phyloP scores from a whole-genome alignment of 2,888 invertebrate genomes.

The Cheilosia vulpina region DNA sequence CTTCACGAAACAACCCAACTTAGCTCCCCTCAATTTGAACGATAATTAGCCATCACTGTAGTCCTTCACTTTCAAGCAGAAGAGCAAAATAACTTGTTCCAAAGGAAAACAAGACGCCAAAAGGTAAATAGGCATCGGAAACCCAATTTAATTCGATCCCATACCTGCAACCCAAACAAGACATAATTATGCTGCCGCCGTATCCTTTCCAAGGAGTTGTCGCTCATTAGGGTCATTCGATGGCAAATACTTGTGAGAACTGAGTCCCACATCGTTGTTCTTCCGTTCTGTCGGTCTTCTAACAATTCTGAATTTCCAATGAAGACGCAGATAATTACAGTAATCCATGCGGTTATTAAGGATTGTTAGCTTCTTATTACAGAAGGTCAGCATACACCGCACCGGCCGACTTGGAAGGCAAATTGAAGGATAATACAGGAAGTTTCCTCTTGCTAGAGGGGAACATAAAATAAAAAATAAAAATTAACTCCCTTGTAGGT shows the following conservation, averaged over 20 bases:
- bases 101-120: conserved; percentile 19
- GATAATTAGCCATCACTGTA: not conserved
- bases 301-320: conserved; percentile 46
- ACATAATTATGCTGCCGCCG: conserved; percentile 41
- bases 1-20: too few relatives aligned
- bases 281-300: conserved; percentile 29
- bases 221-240: conserved; percentile 49
- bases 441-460: conserved; percentile 14
- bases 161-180: conserved; percentile 41
- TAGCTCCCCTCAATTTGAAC: too few relatives aligned
- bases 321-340: conserved; percentile 52
- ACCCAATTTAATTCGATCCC: conserved; percentile 4
- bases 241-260: conserved; percentile 56
- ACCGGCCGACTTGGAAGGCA: not conserved
- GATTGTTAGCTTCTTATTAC: conserved; percentile 55
- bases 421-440: conserved; percentile 43
- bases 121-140: not conserved
- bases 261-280: conserved; percentile 15
- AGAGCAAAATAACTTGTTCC: conserved; percentile 7
- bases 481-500: not conserved
- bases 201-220: conserved; percentile 45
- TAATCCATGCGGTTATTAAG: conserved; percentile 42
- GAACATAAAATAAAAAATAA: not conserved
- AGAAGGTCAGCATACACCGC: not conserved
- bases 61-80: not conserved